A percentile compares a stretch with the other conserved stretches of the same genome.
Evolutionary conservation across 2,888 invertebrate species (phyloP).

Genomic region (Drosophila basisetae): DNA sequence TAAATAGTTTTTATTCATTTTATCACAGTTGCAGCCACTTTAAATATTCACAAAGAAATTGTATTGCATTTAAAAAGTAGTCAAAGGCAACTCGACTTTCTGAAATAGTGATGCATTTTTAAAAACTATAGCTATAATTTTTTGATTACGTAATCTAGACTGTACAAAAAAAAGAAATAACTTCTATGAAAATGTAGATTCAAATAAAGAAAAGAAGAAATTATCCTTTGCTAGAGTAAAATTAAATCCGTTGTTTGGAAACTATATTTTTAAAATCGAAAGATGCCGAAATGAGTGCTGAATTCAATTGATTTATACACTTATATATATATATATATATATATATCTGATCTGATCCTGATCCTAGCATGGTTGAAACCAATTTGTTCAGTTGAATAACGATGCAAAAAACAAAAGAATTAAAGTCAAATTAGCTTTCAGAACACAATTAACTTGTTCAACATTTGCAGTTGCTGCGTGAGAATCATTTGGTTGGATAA

Average conservation of each 20-base stretch:
- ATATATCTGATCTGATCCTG: not conserved
- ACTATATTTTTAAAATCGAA: fast-evolving
- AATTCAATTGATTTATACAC: not conserved
- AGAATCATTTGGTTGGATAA: conserved; percentile 11
- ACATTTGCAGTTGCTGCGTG: conserved; percentile 11
- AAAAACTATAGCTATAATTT: not conserved
- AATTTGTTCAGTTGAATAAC: not conserved
- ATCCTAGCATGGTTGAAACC: not conserved
- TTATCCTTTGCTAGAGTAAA: not conserved
- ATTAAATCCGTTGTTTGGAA: not conserved
- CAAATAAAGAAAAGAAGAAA: not conserved
- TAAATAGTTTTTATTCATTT: not conserved
- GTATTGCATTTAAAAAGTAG: fast-evolving
- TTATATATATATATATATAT: not conserved
- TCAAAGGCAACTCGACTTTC: not conserved
- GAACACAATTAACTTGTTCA: not conserved
- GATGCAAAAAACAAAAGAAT: not conserved
- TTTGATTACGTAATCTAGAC: not conserved
- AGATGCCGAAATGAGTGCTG: not conserved
- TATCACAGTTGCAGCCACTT: not conserved
- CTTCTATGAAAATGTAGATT: not conserved
- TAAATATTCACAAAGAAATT: not conserved
- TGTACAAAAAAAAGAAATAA: fast-evolving
- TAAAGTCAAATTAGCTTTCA: not conserved
- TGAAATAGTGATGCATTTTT: not conserved